Base-by-base conservation (phyloP, 2,113 vertebrate species). In the Leucoraja erinaceus region DNA sequence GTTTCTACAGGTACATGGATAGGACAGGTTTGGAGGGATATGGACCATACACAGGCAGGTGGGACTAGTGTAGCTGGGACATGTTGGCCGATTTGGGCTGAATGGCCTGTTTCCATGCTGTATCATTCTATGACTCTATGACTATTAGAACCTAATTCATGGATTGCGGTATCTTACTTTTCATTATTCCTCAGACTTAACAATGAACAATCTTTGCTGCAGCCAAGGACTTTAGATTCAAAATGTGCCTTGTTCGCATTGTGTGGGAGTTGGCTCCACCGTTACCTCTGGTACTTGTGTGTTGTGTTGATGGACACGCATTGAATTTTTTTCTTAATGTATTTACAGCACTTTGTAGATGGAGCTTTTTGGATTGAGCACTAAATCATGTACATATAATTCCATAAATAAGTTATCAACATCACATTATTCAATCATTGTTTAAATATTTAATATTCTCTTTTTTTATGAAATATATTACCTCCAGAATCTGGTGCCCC, bases 391-490 rank as follows among this genome's bases (percentile, higher is more conserved):
- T 33, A 90, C 63, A 90, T 38, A 90, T 33, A 20, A 84, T 12
- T 28, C 63, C 61, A 90, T 90, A 90, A 70, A 22, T 68, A 90
- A 90, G 86, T 90, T 38, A 70, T 90, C 33, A 66, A 90, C 63
- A 38, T 68, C 63, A 90, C 63, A 22, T 90, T 90, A 90, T 38
- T 90, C 12, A n/a, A 56, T 90, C 31, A 70, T 10, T 84, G n/a
- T 90, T 90, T 90, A 20, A 90, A 90, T 70, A 70, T 90, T 68
- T 90, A 90, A 68, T 70, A 68, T 66, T 90, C 5, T 63, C 63
- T 90, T 66, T n/a, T 66, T n/a, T 38, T 90, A 70, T 70, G 63
- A 70, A 90, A 70, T 70, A 70, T 70, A 90, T 84, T 84, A 84
- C 25, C 81, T n/a, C 63, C 86, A 68, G 86, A 14, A 90, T 90